Conservation (phyloP, 2,797 vertebrate genomes). For the Rhynchonycteris naso region DNA sequence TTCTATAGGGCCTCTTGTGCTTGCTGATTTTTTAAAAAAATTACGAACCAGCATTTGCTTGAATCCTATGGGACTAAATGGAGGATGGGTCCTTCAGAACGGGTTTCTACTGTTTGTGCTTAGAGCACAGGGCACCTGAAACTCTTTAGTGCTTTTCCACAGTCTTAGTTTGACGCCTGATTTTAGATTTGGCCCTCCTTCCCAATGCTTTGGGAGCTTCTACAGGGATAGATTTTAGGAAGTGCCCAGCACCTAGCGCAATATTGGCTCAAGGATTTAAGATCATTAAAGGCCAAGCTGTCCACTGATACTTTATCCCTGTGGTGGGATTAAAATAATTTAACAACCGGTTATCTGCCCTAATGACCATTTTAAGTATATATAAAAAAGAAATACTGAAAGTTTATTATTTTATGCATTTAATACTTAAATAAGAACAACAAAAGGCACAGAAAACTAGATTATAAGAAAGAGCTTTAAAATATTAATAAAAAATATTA, state of each 20-base stretch:
- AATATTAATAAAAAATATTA: no score
- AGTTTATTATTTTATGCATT: no score
- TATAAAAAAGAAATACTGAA: no score
- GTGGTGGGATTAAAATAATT: no score
- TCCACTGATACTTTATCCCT: rapidly evolving
- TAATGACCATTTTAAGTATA: no score
- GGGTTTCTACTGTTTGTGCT: not conserved
- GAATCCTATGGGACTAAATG: not conserved
- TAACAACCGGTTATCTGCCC: no score
- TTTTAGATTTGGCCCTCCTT: not conserved
- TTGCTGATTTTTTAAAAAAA: not conserved
- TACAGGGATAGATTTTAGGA: not conserved
- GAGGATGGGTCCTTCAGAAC: not conserved
- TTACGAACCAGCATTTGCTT: not conserved
- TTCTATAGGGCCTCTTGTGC: not conserved
- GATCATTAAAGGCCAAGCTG: rapidly evolving
- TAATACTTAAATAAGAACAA: no score
- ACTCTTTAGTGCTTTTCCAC: not conserved
- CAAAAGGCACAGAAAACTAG: no score
- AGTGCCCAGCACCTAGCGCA: not conserved
- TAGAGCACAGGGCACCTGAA: not conserved
- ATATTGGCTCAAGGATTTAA: not conserved
- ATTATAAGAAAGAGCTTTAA: no score
- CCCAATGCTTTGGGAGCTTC: not conserved
- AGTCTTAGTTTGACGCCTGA: not conserved